A percentile compares a stretch with the other conserved stretches of the same genome.
Conservation (phyloP, 2,797 vertebrate genomes). For the Triplophysa bombifrons region DNA sequence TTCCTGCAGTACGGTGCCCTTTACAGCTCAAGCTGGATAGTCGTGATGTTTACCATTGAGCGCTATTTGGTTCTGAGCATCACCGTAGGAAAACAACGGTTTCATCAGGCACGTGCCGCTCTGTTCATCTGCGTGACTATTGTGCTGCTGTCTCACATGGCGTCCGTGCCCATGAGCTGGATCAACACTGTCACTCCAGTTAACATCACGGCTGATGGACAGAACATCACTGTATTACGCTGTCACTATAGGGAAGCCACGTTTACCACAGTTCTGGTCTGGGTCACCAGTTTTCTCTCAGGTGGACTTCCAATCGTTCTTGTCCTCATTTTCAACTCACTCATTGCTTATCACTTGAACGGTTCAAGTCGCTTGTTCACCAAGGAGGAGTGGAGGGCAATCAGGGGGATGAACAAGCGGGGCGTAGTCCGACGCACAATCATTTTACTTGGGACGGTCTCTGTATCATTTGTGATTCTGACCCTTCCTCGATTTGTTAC, state of each 20-base stretch:
- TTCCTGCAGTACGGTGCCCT: slow-evolving; percentile 77
- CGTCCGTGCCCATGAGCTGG: slow-evolving; percentile 75
- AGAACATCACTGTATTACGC: slow-evolving; percentile 61
- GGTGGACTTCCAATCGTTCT: slow-evolving; percentile 74
- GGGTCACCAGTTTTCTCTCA: slow-evolving; percentile 77
- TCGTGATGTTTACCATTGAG: slow-evolving; percentile 80
- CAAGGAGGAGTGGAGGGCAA: slow-evolving; percentile 70
- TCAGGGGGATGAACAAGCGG: slow-evolving; percentile 63
- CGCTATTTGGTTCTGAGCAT: slow-evolving; percentile 77
- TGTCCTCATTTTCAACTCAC: slow-evolving; percentile 77
- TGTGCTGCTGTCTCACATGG: slow-evolving; percentile 71
- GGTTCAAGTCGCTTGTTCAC: slow-evolving; percentile 72
- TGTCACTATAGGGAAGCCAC: slow-evolving; percentile 69
- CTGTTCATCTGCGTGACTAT: slow-evolving; percentile 68
- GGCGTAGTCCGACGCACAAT: slow-evolving; percentile 71
- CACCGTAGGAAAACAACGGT: slow-evolving; percentile 60
- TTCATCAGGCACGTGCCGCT: slow-evolving; percentile 66
- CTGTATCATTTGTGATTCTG: slow-evolving; percentile 72
- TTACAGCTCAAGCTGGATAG: slow-evolving; percentile 80
- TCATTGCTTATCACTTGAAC: slow-evolving; percentile 71
- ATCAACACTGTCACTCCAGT: slow-evolving; percentile 67
- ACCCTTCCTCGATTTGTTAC: slow-evolving; percentile 79
- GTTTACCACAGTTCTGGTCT: slow-evolving; percentile 74
- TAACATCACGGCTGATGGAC: slow-evolving; percentile 60
- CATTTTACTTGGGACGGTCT: slow-evolving; percentile 74